Base-by-base conservation (phyloP, 2,797 vertebrate genomes). In the Spheniscus humboldti region DNA sequence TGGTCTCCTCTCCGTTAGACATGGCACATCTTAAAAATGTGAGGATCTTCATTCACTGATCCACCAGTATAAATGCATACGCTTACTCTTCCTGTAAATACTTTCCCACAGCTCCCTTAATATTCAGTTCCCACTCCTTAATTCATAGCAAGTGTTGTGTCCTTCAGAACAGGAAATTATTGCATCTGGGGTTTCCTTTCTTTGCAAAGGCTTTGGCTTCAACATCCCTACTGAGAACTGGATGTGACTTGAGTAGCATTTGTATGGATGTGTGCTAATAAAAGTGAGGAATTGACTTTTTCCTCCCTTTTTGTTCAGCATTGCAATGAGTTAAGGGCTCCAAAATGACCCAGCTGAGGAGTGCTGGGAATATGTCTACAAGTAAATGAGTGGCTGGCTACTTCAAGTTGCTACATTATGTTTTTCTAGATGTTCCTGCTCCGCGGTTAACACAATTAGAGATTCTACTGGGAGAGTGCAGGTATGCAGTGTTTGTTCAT, bases 121-220 rank as follows among this genome's bases (percentile, higher is more conserved):
- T 60, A 52, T 73, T 90, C 37, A 35, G 14, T 37, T 53, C 47
- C 25, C 25, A 28, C 25, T 76, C 47, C n/a, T 84, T 82, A 71
- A 77, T 79, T 93, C 37, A 47, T 13, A 86, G 45, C 15, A 28
- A 30, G 3, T 18, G 18, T 48, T 69, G 53, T 79, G 63, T 67
- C 71, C 24, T 90, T 88, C 74, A 74, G 77, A 86, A 75, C 9
- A 52, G 71, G 59, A 91, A 71, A 53, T 89, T 55, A 35, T 18
- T 85, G 37, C 2, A 1, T 37, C 41, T 69, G 43, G 18, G 18
- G 13, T 84, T 84, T 78, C 41, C 39, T 16, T 79, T 86, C 88
- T 82, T 86, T 67, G 30, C 68, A 76, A 84, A 94, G 86, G 9
- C 22, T 92, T 93, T 84, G 62, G 13, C 47, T 92, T 85, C 19